A percentile compares a stretch with the other conserved stretches of the same genome.
Evolutionary conservation across 1,140 invertebrate genomes (phyloP).

Genomic region (Matsumurasca onukii): DNA sequence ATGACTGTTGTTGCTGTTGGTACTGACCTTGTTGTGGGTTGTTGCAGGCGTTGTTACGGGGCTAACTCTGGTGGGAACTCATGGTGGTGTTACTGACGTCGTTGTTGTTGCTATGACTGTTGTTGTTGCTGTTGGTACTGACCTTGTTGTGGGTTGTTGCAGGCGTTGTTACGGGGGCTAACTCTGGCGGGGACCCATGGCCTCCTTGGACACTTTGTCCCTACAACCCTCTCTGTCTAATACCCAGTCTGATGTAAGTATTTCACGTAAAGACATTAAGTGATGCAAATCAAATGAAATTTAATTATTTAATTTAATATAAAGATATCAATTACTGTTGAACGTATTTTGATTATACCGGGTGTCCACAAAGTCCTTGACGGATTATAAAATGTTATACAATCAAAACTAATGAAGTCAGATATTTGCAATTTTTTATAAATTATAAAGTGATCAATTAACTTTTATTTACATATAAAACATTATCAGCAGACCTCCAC

Average conservation of each 20-base stretch:
- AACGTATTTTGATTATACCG: background rate
- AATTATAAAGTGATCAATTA: no score
- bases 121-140: no score
- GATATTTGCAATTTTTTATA: background rate
- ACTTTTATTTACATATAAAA: no score
- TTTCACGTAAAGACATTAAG: background rate
- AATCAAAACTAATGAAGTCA: background rate
- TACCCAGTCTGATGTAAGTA: constrained; percentile 27
- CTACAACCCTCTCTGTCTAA: constrained; percentile 16
- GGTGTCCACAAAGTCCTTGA: no score
- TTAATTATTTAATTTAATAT: background rate
- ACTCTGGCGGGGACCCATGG: constrained; percentile 9
- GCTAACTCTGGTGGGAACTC: background rate
- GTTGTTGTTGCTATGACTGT: no score
- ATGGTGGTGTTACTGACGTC: no score
- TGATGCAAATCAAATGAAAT: background rate
- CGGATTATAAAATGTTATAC: no score
- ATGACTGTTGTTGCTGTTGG: no score
- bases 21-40: no score
- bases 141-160: constrained; percentile 29
- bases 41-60: no score
- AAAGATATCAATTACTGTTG: background rate
- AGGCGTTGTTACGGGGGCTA: constrained; percentile 22
- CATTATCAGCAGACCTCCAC: no score
- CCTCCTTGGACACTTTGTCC: constrained; percentile 15